phyloP scores from a whole-genome alignment of 1,140 invertebrate genomes.

The Trichomalopsis sarcophagae region DNA sequence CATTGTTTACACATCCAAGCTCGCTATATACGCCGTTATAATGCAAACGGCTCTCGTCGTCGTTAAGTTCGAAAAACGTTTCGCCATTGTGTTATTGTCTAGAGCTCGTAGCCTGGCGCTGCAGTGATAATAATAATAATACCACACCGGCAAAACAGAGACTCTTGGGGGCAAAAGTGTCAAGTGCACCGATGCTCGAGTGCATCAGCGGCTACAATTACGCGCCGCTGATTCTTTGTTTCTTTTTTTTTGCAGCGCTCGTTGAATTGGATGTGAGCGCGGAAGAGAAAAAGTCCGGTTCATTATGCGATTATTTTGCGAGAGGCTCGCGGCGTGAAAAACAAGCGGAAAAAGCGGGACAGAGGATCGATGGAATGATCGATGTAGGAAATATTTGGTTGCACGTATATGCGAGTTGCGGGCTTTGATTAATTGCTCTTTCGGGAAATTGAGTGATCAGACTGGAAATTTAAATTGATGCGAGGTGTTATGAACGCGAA shows the following conservation, averaged over 20 bases:
- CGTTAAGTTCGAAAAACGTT: not conserved
- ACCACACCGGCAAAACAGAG: not conserved
- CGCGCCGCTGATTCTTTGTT: not conserved
- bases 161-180: constrained; percentile 22
- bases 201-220: constrained; percentile 7
- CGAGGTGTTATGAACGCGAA: no score
- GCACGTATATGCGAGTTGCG: no score
- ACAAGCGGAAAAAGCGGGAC: not conserved
- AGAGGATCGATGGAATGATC: not conserved
- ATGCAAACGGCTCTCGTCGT: not conserved
- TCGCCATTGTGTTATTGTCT: not conserved
- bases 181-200: constrained; percentile 12
- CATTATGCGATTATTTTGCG: not conserved
- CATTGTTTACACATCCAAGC: no score
- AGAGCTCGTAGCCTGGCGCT: not conserved
- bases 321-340: not conserved
- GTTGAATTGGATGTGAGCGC: not conserved
- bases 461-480: no score
- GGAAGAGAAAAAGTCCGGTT: not conserved
- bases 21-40: not conserved
- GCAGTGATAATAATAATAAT: not conserved
- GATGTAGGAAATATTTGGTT: no score
- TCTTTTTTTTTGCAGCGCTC: not conserved
- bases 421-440: no score
- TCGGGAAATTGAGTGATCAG: not conserved